phyloP scores from a whole-genome alignment of 2,888 invertebrate species.

The Nymphalis c-album region DNA sequence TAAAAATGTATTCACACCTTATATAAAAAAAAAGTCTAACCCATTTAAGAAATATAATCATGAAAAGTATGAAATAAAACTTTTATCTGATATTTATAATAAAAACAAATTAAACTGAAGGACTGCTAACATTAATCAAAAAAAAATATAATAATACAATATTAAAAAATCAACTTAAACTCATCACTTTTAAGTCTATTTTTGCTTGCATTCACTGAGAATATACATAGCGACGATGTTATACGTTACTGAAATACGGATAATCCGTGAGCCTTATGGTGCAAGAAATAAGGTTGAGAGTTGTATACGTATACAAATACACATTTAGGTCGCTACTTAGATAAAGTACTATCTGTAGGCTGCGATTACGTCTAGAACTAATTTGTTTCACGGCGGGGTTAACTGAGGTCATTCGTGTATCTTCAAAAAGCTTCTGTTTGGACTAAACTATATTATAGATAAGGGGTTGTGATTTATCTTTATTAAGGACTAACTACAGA shows the following conservation, averaged over 20 bases:
- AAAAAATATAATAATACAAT: neutral
- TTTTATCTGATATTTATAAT: no score
- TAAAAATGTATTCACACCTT: no score
- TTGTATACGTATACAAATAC: neutral
- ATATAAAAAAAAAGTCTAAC: neutral
- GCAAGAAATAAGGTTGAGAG: neutral
- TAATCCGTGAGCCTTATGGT: neutral
- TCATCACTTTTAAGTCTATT: neutral
- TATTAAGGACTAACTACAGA: no score
- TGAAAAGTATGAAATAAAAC: neutral
- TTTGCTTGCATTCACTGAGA: neutral
- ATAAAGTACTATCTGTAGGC: neutral
- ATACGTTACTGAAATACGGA: neutral
- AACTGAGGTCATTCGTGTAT: slow-evolving; percentile 14
- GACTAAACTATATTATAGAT: neutral
- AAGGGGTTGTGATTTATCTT: slow-evolving; percentile 3
- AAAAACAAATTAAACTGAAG: no score
- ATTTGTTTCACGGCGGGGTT: slow-evolving; percentile 18
- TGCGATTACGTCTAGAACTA: slow-evolving; percentile 18
- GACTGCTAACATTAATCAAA: neutral
- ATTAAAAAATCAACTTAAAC: neutral
- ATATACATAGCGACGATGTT: neutral
- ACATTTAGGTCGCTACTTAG: slow-evolving; percentile 3
- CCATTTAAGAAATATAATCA: neutral
- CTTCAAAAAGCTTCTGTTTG: slow-evolving; percentile 13